A percentile compares a stretch with the other conserved stretches of the same genome.
Conservation (phyloP, 1,140 invertebrate genomes). For the Papilio aristodemus region DNA sequence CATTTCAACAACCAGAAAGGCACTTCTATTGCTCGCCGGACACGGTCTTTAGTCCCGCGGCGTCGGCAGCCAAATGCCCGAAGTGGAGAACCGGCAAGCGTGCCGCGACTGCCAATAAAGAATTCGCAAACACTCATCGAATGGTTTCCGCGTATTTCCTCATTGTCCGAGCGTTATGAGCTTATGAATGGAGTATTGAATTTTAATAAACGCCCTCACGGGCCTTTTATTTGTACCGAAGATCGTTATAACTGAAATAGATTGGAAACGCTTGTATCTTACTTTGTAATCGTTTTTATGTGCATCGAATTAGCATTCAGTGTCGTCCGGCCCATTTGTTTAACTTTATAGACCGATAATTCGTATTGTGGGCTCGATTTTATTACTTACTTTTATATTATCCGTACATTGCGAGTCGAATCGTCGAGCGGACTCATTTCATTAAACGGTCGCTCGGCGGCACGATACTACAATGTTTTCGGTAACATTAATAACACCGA, state of each 20-base stretch:
- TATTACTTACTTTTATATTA: conserved; percentile 33
- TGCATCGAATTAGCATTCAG: conserved; percentile 37
- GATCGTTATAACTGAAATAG: conserved; percentile 36
- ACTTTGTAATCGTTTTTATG: conserved; percentile 37
- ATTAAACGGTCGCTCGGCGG: neutral
- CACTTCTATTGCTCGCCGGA: conserved; percentile 46
- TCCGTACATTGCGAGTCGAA: neutral
- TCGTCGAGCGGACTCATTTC: conserved; percentile 8
- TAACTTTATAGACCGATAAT: conserved; percentile 37
- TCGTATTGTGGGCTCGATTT: conserved; percentile 34
- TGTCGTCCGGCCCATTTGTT: conserved; percentile 34
- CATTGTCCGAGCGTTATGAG: conserved; percentile 63
- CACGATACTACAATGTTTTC: neutral
- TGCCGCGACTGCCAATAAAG: conserved; percentile 64
- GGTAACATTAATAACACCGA: conserved; percentile 8
- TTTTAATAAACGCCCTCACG: conserved; percentile 65
- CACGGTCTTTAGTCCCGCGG: conserved; percentile 52
- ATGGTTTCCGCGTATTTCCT: conserved; percentile 78
- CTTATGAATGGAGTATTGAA: conserved; percentile 70
- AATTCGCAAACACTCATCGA: conserved; percentile 71
- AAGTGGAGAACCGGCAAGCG: conserved; percentile 54
- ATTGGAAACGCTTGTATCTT: conserved; percentile 31
- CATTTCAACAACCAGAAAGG: conserved; percentile 42
- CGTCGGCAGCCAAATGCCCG: conserved; percentile 42
- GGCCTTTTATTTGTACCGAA: conserved; percentile 43